Evolutionary conservation across 2,113 vertebrate species (phyloP).

Genomic region (Pseudorhombus dupliciocellatus): DNA sequence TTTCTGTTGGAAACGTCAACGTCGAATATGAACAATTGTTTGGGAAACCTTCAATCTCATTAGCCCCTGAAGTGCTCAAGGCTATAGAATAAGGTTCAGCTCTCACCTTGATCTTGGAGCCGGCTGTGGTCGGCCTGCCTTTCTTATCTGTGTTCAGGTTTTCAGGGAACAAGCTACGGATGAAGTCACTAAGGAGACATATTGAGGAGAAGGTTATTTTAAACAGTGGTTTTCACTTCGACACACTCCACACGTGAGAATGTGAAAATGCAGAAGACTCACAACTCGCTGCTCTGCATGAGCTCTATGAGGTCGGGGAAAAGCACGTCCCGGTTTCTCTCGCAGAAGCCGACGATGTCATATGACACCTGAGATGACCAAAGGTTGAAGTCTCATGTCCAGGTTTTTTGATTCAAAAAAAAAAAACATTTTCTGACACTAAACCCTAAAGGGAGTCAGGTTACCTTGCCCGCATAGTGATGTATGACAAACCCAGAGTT

Average conservation of each 20-base stretch:
- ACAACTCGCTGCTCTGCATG: conserved; percentile 96
- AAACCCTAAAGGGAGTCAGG: background rate
- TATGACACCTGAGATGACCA: conserved; percentile 88
- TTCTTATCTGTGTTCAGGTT: conserved; percentile 95
- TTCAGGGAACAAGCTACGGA: conserved; percentile 92
- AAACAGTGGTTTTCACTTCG: background rate
- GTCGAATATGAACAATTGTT: rapidly evolving
- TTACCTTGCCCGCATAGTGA: conserved; percentile 96
- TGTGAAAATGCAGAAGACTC: conserved; percentile 65
- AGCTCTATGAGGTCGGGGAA: conserved; percentile 95
- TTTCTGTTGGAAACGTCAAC: conserved; percentile 78
- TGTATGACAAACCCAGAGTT: conserved; percentile 93
- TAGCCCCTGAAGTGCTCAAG: too few relatives aligned
- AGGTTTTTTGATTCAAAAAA: background rate
- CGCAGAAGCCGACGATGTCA: conserved; percentile 90
- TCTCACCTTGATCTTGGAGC: conserved; percentile 94
- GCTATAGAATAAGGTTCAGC: background rate
- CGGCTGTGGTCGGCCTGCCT: conserved; percentile 87
- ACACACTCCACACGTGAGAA: background rate
- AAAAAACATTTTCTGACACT: background rate
- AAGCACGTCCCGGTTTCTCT: conserved; percentile 93
- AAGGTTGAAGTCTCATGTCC: background rate
- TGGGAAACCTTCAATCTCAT: too few relatives aligned
- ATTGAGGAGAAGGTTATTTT: background rate
- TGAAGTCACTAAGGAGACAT: conserved; percentile 82